Base-by-base conservation (phyloP, 2,113 vertebrate species). In the Menidia beryllina region DNA sequence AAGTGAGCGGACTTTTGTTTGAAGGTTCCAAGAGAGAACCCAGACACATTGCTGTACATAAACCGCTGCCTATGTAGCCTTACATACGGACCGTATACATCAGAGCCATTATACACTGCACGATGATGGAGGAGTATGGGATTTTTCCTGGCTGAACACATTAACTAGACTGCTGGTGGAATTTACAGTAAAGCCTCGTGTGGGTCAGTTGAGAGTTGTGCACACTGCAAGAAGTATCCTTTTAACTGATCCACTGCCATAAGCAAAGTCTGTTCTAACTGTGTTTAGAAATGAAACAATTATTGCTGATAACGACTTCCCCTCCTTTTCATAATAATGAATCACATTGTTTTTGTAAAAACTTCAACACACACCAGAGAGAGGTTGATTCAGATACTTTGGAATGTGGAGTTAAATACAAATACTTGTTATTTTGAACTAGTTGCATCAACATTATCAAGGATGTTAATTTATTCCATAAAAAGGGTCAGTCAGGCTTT, bases 121-220 rank as follows among this genome's bases (percentile, higher is more conserved):
- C 0, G 20, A 63, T 77, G 82, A 87, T 69, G 68, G 73, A 84
- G 60, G 45, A 81, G 66, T 68, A 81, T 77, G 80, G 83, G 64
- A 72, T 80, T 57, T 62, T 85, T 83, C 66, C 74, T 83, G 72
- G 38, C 65, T 63, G 82, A 73, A 76, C 87, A 86, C 83, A 88
- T 86, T 86, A 86, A 88, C 77, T 61, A 65, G 38, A 64, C 77
- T 82, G 80, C 73, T 83, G 71, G 56, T 75, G 63, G 77, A 83
- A 81, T 80, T 90, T 87, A 89, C 85, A 52, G 85, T 82, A 83
- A 86, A 86, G 69, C 65, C 73, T 75, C 3, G 59, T 82, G 68
- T 74, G 41, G 63, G 81, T 83, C 68, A 69, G 84, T 23, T 24
- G 68, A 69, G 71, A 74, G 57, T 36, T 83, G 45, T 62, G 51